Evolutionary conservation across 2,797 vertebrate species (phyloP), one percentile per base, ranked within the genome.

Genomic region (Anomalospiza imberbis): DNA sequence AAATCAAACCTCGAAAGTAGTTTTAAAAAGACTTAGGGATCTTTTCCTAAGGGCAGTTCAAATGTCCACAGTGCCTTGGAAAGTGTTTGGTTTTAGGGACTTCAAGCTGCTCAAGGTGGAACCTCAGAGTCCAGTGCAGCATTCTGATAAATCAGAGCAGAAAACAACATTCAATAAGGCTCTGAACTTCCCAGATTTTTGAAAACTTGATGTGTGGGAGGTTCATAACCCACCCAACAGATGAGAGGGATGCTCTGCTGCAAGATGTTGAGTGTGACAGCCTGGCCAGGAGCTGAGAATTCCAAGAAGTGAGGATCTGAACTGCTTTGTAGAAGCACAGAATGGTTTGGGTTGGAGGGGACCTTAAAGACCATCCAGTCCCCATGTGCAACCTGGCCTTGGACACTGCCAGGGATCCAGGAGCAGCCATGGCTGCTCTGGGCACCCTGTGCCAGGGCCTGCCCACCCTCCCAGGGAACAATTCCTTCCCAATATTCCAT

Each of bases 41-140:
- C n/a, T 61, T 61, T 86, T 29, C 31, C 32, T 50, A 65, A 57
- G 54, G 14, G 6, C 17, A 42, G 9, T 31, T 79, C 21, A 22
- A 20, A 70, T 51, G 57, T 60, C 57, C 32, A 10, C 38, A 67
- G 29, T 19, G 24, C 18, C 17, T 31, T 36, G 29, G 68, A 31
- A 68, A 38, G 47, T 19, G 8, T 32, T 62, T 70, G 10, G 13
- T n/a, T 63, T 51, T 11, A 73, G n/a, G 25, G 60, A 66, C 12
- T 50, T 63, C 32, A 50, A 38, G 32, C 22, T 63, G 44, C 16
- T 76, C 78, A 63, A 29, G 29, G 28, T 57, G 14, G 44, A 57
- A 70, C 12, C 12, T 50, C 32, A 38, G 36, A 22, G 18, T 34
- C 51, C 48, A 48, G 36, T 5, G 7, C 0, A 0, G 6, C 18